Evolutionary conservation across 1,140 invertebrate genomes (phyloP).

Genomic region (Diorhabda sublineata): DNA sequence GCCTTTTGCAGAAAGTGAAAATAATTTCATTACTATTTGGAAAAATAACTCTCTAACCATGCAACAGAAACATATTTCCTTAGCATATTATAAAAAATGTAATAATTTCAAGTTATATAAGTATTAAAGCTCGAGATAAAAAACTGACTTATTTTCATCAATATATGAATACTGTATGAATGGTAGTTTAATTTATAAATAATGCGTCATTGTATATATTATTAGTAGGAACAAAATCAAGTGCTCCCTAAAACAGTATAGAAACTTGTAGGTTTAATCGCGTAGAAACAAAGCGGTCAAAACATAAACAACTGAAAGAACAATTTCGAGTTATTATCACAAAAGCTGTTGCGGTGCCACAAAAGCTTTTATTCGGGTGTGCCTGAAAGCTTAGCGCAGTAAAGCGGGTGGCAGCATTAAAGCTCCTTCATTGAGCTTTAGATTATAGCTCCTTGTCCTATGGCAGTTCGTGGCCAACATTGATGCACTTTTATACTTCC

Average conservation of each 20-base stretch:
- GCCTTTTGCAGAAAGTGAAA: too few species aligned
- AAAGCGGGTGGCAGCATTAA: conserved; percentile 37
- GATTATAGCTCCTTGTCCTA: conserved; percentile 42
- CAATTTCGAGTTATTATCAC: conserved; percentile 38
- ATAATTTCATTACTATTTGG: too few species aligned
- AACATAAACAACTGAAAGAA: conserved; percentile 34
- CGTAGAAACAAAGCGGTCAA: conserved; percentile 29
- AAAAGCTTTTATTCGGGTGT: conserved; percentile 33
- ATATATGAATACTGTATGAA: not conserved
- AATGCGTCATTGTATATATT: not conserved
- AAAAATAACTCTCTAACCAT: too few species aligned
- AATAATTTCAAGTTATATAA: not conserved
- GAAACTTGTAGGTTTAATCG: conserved; percentile 20
- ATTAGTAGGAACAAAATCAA: not conserved
- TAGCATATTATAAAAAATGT: too few species aligned
- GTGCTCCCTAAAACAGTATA: conserved; percentile 18
- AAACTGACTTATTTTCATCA: not conserved
- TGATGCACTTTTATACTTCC: conserved; percentile 41
- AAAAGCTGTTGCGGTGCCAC: conserved; percentile 38
- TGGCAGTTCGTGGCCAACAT: conserved; percentile 31
- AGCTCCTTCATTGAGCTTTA: conserved; percentile 41
- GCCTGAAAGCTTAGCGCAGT: conserved; percentile 40
- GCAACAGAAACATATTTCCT: too few species aligned
- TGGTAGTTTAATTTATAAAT: not conserved
- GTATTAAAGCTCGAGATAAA: not conserved